Evolutionary conservation across 2,113 vertebrate species (phyloP).

Genomic region (Phaethon lepturus): DNA sequence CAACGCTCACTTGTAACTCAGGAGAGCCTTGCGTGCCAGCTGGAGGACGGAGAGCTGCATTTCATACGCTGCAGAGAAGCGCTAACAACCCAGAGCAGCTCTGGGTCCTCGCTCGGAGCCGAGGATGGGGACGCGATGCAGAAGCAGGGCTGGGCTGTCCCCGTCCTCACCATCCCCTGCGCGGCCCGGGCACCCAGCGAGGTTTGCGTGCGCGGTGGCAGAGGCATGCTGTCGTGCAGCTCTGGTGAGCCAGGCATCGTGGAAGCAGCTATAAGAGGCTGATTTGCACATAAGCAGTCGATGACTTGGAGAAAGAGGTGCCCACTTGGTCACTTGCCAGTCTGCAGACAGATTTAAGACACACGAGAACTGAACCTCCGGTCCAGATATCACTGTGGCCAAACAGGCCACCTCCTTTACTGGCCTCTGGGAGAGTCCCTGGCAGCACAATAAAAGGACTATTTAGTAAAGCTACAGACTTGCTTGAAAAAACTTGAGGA

Average conservation of each 20-base stretch:
- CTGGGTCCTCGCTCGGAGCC: background rate
- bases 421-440: conserved; percentile 5
- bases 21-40: background rate
- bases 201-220: background rate
- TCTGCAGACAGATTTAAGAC: conserved; percentile 48
- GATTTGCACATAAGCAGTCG: background rate
- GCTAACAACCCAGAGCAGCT: background rate
- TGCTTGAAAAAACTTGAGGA: background rate
- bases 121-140: accelerated
- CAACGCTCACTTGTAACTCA: background rate
- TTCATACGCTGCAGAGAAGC: background rate
- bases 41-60: background rate
- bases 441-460: conserved; percentile 51
- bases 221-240: accelerated
- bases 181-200: accelerated
- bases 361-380: background rate
- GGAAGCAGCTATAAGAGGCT: background rate
- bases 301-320: background rate
- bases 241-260: background rate
- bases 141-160: background rate
- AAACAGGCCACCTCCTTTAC: conserved; percentile 18
- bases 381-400: background rate
- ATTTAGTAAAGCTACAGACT: conserved; percentile 29
- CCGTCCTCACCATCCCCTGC: accelerated
- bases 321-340: conserved; percentile 6